Conservation (phyloP, 92 coral and sea anemone genomes). For the Anthopleura xanthogrammica region DNA sequence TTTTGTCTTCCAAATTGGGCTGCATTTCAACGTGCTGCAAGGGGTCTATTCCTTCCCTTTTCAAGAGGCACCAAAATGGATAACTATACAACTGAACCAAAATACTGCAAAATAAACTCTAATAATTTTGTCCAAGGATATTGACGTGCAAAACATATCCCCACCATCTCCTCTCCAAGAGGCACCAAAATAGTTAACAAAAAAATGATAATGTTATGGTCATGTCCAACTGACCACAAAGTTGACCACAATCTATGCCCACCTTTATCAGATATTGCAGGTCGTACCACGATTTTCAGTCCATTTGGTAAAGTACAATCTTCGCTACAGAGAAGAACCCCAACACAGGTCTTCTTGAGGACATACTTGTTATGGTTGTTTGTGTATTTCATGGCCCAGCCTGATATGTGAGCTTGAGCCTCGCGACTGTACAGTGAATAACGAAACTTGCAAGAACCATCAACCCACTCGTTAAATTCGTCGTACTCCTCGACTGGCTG, state of each 20-base stretch:
- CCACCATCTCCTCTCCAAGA: too few relatives aligned
- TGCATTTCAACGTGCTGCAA: too few relatives aligned
- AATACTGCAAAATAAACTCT: too few relatives aligned
- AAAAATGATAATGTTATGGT: neutral
- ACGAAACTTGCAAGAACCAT: slow-evolving; percentile 85
- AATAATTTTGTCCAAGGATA: too few relatives aligned
- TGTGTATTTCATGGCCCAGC: slow-evolving; percentile 99
- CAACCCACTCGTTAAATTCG: slow-evolving; percentile 91
- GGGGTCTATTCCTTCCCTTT: too few relatives aligned
- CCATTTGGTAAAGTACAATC: slow-evolving; percentile 90
- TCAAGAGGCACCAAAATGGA: too few relatives aligned
- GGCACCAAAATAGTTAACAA: too few relatives aligned
- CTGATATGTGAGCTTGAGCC: slow-evolving; percentile 96
- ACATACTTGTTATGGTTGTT: slow-evolving; percentile 97
- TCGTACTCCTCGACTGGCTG: slow-evolving; percentile 74
- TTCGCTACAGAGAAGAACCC: slow-evolving; percentile 82
- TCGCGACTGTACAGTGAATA: slow-evolving; percentile 91
- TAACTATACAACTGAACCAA: too few relatives aligned
- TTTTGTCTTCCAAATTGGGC: too few relatives aligned
- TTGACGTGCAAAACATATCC: too few relatives aligned
- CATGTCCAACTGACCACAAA: neutral
- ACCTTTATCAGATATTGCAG: slow-evolving; percentile 99
- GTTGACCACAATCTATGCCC: neutral
- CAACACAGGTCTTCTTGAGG: slow-evolving; percentile 96
- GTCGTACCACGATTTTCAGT: slow-evolving; percentile 85